Conservation (phyloP, 2,888 invertebrate species). For the Orthonevra nobilis region DNA sequence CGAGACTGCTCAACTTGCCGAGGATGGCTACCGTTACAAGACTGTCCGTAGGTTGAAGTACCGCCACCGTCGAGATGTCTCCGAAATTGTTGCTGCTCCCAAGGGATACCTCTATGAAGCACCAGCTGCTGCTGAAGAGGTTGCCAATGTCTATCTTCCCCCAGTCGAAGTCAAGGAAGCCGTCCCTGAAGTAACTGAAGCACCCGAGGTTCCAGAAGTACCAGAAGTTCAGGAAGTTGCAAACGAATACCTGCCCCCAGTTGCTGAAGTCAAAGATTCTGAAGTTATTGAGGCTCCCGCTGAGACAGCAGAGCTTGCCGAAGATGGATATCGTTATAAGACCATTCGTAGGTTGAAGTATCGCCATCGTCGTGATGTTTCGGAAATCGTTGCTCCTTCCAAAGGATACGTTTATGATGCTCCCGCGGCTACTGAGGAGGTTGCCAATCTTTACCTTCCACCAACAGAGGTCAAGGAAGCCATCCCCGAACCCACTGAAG, state of each 20-base stretch:
- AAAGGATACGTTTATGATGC: constrained; percentile 30
- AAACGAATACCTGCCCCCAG: constrained; percentile 70
- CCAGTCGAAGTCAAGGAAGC: constrained; percentile 33
- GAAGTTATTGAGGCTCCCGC: constrained; percentile 15
- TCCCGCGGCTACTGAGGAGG: constrained; percentile 20
- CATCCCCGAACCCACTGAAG: neutral
- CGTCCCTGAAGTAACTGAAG: neutral
- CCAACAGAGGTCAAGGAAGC: constrained; percentile 32
- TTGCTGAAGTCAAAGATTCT: constrained; percentile 26
- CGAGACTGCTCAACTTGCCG: constrained; percentile 35
- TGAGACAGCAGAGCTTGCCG: constrained; percentile 29
- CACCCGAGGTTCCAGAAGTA: neutral
- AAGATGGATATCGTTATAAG: constrained; percentile 52
- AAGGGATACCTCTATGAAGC: constrained; percentile 28
- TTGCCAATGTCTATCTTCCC: constrained; percentile 7
- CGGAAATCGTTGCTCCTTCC: constrained; percentile 29
- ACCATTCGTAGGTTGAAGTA: constrained; percentile 31
- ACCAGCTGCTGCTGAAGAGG: constrained; percentile 1
- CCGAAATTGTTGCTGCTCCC: constrained; percentile 20
- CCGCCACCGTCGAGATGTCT: constrained; percentile 54
- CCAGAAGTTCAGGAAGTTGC: neutral
- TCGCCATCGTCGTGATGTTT: constrained; percentile 47
- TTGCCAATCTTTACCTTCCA: constrained; percentile 12
- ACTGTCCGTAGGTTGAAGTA: constrained; percentile 51
- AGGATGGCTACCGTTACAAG: constrained; percentile 58